Percentiles rank a stretch among this genome's conserved stretches.
Evolutionary conservation across 92 coral and sea anemone genomes (phyloP).

Genomic region (Montipora capitata): DNA sequence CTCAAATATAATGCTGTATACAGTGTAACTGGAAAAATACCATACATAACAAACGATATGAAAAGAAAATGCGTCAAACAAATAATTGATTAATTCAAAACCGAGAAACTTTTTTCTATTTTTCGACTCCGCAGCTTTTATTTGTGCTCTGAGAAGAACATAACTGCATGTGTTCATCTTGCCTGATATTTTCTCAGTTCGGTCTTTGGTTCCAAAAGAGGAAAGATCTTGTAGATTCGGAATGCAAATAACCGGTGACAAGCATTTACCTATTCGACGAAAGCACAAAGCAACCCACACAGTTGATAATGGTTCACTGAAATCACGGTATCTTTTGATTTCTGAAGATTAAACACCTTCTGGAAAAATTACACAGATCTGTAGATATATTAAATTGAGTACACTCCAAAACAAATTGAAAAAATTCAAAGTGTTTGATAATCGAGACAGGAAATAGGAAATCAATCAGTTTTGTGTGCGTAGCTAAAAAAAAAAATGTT

Average conservation of each 20-base stretch:
- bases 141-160: background rate
- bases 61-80: too few species aligned
- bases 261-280: background rate
- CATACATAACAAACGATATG: background rate
- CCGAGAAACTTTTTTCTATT: too few species aligned
- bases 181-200: background rate
- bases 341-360: background rate
- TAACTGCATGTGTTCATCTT: background rate
- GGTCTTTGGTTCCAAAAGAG: background rate
- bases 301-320: too few species aligned
- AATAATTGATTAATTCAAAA: background rate
- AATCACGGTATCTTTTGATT: background rate
- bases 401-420: background rate
- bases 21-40: too few species aligned
- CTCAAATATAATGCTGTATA: too few species aligned
- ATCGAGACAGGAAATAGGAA: background rate
- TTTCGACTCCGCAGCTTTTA: background rate
- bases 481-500: slow-evolving; percentile 20
- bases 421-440: background rate
- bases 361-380: background rate
- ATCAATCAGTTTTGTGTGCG: slow-evolving; percentile 1
- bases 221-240: background rate
- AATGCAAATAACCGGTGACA: background rate
- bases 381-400: background rate
- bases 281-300: background rate